phyloP scores from a whole-genome alignment of 53 echinoderm and acorn worm species.

The Zoroaster sp. region DNA sequence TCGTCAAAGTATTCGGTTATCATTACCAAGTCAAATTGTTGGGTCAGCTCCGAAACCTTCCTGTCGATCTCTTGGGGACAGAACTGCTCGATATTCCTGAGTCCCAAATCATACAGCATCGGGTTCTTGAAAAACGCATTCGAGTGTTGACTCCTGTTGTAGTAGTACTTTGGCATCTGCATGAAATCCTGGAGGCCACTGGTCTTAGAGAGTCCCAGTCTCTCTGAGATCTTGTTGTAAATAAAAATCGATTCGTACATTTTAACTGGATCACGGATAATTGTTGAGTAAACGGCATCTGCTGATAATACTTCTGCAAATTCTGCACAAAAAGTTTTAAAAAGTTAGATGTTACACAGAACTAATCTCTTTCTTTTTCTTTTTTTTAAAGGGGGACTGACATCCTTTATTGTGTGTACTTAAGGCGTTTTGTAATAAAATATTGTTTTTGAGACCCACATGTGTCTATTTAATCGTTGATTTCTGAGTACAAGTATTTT shows the following conservation, averaged over 20 bases:
- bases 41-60: conserved; percentile 47
- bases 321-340: conserved; percentile 63
- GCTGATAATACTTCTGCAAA: conserved; percentile 75
- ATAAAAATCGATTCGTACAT: conserved; percentile 89
- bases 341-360: too few relatives aligned
- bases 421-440: too few relatives aligned
- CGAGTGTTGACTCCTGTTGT: neutral
- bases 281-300: conserved; percentile 69
- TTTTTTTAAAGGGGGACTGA: too few relatives aligned
- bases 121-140: conserved; percentile 63
- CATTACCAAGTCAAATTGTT: conserved; percentile 84
- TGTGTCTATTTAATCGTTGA: too few relatives aligned
- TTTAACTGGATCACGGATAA: conserved; percentile 85
- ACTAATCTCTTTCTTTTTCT: too few relatives aligned
- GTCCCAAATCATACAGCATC: conserved; percentile 88
- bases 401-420: too few relatives aligned
- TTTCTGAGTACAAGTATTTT: too few relatives aligned
- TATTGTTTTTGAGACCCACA: too few relatives aligned
- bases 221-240: conserved; percentile 44
- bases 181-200: conserved; percentile 55
- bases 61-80: neutral
- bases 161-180: conserved; percentile 38
- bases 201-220: neutral
- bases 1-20: conserved; percentile 92
- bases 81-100: conserved; percentile 29